phyloP scores from a whole-genome alignment of 64 coral and sea anemone genomes.

The Montipora capricornis region DNA sequence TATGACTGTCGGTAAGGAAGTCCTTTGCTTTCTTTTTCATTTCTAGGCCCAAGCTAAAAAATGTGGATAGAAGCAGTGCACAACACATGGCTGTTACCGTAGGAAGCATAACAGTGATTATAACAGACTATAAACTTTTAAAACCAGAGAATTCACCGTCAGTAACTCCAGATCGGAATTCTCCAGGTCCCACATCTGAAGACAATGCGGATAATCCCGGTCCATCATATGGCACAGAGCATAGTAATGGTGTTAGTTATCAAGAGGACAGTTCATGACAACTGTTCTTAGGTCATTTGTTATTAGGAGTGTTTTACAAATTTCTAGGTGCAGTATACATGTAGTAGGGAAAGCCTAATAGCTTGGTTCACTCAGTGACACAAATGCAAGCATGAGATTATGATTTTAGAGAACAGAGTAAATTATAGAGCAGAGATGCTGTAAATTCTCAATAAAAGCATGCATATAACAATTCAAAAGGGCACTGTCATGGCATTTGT shows the following conservation, averaged over 20 bases:
- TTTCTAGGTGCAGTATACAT: not conserved
- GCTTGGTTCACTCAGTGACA: no score
- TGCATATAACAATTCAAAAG: no score
- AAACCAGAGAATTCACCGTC: slow-evolving; percentile 81
- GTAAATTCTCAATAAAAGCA: no score
- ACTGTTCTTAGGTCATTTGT: not conserved
- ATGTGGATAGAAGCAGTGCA: slow-evolving; percentile 91
- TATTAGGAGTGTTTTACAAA: slow-evolving; percentile 37
- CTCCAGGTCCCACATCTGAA: slow-evolving; percentile 49
- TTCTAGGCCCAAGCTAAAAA: slow-evolving; percentile 90
- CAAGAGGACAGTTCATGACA: slow-evolving; percentile 88
- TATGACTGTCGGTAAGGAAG: not conserved
- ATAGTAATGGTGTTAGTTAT: slow-evolving; percentile 73
- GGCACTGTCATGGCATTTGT: no score
- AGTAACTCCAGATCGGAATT: slow-evolving; percentile 79
- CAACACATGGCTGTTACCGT: slow-evolving; percentile 97
- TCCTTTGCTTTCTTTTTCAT: not conserved
- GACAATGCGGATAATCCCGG: slow-evolving; percentile 35
- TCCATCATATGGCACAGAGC: slow-evolving; percentile 56
- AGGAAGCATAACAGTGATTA: slow-evolving; percentile 94
- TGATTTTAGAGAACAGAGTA: no score
- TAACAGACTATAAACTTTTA: slow-evolving; percentile 99
- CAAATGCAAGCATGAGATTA: no score
- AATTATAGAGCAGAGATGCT: no score
- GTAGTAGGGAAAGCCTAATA: not conserved